Evolutionary conservation across 2,888 invertebrate species (phyloP), one percentile per base, ranked within the genome.

Genomic region (Torymus auratus): DNA sequence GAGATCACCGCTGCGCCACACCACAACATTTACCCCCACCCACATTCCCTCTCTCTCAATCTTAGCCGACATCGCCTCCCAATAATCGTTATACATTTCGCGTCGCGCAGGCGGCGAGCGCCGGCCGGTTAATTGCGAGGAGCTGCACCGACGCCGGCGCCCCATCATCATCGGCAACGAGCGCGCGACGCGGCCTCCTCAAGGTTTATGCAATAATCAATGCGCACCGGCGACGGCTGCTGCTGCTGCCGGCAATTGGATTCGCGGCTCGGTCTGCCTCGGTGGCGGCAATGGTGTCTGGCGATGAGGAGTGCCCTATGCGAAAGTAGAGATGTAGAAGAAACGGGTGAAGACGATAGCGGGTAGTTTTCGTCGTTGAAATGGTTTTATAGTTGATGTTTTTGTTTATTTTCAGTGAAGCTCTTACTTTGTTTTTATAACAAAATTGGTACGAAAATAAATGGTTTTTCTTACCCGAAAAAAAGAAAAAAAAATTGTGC

Each of bases 191-290:
- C 41, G 0, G 0, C 41, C 60, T 15, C 4, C 58, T 71, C 78
- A 67, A 72, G 72, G 74, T 60, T 64, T 62, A n/a, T 17, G 62
- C 69, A 10, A 2, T 60, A 70, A 74, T 80, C 70, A 62, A 80
- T 62, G 70, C 72, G 11, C 10, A 14, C 7, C 61, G 28, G 4
- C 12, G 41, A 7, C 41, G 41, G 7, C 41, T 5, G 15, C 75
- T 17, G 15, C 23, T 5, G n/a, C 64, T 7, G 68, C 12, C n/a
- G 67, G 52, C 53, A 75, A 52, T 68, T 75, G 68, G 75, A 75
- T 75, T 52, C 41, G 23, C 7, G 41, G 41, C 52, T 64, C 64
- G 28, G 64, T 72, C 15, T 62, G 62, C 28, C 69, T 69, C 55
- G 55, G 64, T 41, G 11, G 73, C 41, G 56, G 73, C 64, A 17